These are phyloP conservation scores for Nannoperca obscura DNA, from an alignment of 2,797 vertebrate species.

Conservation along the genomic window DNA sequence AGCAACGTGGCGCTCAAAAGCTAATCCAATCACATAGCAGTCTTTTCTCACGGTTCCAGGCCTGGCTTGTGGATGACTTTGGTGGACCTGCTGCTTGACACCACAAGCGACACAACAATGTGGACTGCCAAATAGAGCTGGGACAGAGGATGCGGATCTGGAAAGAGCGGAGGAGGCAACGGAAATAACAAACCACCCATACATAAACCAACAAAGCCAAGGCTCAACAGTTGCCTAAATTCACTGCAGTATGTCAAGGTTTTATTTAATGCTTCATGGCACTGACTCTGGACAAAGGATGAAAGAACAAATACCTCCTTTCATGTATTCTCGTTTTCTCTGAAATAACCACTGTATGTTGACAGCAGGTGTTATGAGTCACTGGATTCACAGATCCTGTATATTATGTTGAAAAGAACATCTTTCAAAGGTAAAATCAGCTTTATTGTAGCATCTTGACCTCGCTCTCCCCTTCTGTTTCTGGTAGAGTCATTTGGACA, in stretches of 20 bases:
- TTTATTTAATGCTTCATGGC: slow-evolving; percentile 43
- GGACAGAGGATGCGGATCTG: slow-evolving; percentile 41
- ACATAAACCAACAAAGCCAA: slow-evolving; percentile 56
- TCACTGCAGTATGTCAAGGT: slow-evolving; percentile 36
- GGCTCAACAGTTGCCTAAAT: slow-evolving; percentile 27
- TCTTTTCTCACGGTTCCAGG: slow-evolving; percentile 82
- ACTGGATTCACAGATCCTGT: slow-evolving; percentile 34
- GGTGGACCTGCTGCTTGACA: slow-evolving; percentile 66
- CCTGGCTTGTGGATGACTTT: slow-evolving; percentile 74
- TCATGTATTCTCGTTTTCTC: slow-evolving; percentile 39
- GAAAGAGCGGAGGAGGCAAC: slow-evolving; percentile 42
- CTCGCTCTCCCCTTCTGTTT: slow-evolving; percentile 25
- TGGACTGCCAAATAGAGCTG: slow-evolving; percentile 53
- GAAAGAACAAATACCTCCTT: slow-evolving; percentile 38
- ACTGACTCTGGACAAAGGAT: slow-evolving; percentile 36
- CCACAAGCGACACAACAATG: slow-evolving; percentile 70
- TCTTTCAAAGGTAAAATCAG: slow-evolving; percentile 50
- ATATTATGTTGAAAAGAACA: slow-evolving; percentile 37
- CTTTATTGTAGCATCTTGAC: slow-evolving; percentile 58
- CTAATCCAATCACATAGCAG: slow-evolving; percentile 82
- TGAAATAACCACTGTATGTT: slow-evolving; percentile 22
- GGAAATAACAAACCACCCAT: slow-evolving; percentile 65
- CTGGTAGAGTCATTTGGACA: slow-evolving; percentile 67
- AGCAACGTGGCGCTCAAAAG: slow-evolving; percentile 78
- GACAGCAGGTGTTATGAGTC: slow-evolving; percentile 33